Evolutionary conservation across 2,113 vertebrate species (phyloP).

Genomic region (Xiphophorus couchianus): DNA sequence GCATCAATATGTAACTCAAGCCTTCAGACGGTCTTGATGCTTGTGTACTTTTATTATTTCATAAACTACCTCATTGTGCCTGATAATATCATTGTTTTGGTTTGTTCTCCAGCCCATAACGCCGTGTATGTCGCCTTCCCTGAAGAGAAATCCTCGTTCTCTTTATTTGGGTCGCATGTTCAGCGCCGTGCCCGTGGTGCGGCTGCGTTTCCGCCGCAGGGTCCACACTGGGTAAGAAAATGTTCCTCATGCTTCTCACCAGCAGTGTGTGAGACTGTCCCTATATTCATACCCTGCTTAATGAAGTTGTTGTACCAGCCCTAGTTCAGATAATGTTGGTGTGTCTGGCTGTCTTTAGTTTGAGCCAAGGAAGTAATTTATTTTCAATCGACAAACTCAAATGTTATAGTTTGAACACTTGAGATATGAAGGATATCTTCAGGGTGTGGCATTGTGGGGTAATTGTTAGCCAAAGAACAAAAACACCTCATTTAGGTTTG

Average conservation of each 20-base stretch:
- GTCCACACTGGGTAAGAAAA: conserved; percentile 88
- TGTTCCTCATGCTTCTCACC: background rate
- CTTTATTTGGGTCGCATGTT: conserved; percentile 96
- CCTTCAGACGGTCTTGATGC: background rate
- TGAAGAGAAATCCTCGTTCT: conserved; percentile 89
- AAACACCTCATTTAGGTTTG: too few relatives aligned
- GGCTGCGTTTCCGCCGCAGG: conserved; percentile 89
- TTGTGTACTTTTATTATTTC: background rate
- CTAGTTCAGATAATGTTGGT: too few relatives aligned
- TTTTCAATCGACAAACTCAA: too few relatives aligned
- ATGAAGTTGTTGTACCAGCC: too few relatives aligned
- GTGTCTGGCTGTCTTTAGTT: too few relatives aligned
- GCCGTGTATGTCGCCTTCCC: conserved; percentile 82
- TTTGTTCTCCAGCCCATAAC: conserved; percentile 81
- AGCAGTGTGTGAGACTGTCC: background rate
- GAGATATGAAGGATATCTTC: too few relatives aligned
- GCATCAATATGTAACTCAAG: background rate
- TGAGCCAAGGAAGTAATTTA: too few relatives aligned
- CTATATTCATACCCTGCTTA: background rate
- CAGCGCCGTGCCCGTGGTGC: conserved; percentile 89
- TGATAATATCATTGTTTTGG: conserved; percentile 2
- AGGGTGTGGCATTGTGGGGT: too few relatives aligned
- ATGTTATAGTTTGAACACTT: too few relatives aligned
- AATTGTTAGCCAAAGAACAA: too few relatives aligned
- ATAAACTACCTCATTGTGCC: too few relatives aligned